Conservation (phyloP, 2,113 vertebrate species). For the Nipponia nippon region DNA sequence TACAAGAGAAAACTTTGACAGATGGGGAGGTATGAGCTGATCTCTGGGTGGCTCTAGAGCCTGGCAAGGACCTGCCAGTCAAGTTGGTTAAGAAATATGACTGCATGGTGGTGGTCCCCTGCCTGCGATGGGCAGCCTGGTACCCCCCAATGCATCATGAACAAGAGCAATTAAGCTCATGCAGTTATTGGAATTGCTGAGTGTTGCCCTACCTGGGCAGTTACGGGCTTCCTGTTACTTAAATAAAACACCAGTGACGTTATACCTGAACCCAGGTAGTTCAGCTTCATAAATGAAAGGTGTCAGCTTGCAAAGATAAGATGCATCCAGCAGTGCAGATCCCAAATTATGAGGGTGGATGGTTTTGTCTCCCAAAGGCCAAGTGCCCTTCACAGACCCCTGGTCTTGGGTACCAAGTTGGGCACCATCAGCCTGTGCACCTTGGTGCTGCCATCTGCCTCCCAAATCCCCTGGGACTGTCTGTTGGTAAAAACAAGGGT, state of each 20-base stretch:
- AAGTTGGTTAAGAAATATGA: background rate
- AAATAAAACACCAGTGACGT: background rate
- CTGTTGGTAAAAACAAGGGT: background rate
- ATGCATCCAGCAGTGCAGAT: background rate
- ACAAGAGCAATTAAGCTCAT: background rate
- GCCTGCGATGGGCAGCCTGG: background rate
- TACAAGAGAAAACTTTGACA: background rate
- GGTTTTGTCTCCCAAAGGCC: background rate
- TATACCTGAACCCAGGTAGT: background rate
- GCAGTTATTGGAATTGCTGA: background rate
- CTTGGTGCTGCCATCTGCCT: background rate
- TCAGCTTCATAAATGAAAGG: background rate
- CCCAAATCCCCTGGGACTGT: background rate
- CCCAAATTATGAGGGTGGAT: no score
- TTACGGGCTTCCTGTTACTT: background rate
- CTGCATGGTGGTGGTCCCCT: background rate
- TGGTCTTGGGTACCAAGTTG: background rate
- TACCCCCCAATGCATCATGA: fast-evolving
- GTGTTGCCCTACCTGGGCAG: background rate
- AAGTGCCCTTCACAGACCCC: no score
- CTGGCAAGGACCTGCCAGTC: background rate
- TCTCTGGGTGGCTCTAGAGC: background rate
- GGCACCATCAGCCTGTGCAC: fast-evolving
- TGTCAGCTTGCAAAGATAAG: background rate
- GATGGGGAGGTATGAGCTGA: background rate